Evolutionary conservation across 2,797 vertebrate genomes (phyloP), one percentile per base, ranked within the genome.

Genomic region (Lepus townsendii): DNA sequence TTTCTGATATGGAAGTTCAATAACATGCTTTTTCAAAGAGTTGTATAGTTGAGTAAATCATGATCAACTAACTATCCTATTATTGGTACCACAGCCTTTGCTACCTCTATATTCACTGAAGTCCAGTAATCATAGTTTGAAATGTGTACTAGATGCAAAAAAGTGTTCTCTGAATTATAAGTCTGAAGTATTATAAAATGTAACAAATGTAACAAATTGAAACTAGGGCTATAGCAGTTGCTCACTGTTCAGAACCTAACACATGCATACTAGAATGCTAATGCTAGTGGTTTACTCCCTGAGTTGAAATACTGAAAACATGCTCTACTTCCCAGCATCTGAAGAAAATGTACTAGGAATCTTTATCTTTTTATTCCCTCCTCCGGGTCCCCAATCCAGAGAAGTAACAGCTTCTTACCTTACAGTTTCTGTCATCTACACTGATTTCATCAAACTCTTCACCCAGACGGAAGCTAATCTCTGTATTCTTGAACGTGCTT

Each of bases 401-500:
- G 32, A 30, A 62, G 57, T 73, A 27, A 5, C 2, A 0, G 3
- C 92, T 76, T 90, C 99, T 98, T 97, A 99, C 99, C 98, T 99
- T 99, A 97, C 99, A 99, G 97, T 98, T 99, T 92, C 99, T 99
- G 90, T 99, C 99, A 20, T 99, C 99, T 1, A 98, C 98, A 0
- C 99, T 99, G 94, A 96, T 98, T 97, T 99, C 99, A 12, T 99
- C 99, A 22, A 99, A 99, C 98, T 99, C 99, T 92, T 99, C 99
- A 71, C 99, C 99, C 83, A 99, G 98, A 72, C 98, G 99, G 98
- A 99, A 99, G 96, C 98, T 98, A 97, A 99, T 99, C 98, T 99
- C 99, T 47, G 99, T 99, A 97, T 99, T 99, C 95, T 99, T 99
- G 98, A 99, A 99, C 90, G 99, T 99, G 97, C 99, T 99, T 93